Percentiles rank a stretch among this genome's conserved stretches.
phyloP scores from a whole-genome alignment of 2,797 vertebrate species.

The Potorous gilbertii region DNA sequence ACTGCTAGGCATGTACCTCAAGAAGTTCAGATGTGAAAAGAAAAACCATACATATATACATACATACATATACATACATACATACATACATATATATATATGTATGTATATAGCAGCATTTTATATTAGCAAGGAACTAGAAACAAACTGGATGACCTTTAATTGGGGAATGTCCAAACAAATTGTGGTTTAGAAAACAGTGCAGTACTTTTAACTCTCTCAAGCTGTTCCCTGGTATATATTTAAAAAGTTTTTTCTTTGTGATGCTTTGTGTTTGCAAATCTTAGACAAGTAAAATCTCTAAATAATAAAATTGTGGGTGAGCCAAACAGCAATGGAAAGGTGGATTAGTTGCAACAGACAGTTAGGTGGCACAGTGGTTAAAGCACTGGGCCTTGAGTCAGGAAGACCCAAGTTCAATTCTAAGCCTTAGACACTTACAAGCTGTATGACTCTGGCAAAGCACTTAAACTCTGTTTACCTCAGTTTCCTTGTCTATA shows the following conservation, averaged over 20 bases:
- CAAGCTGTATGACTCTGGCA: not conserved
- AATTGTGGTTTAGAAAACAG: not conserved
- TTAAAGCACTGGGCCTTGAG: not conserved
- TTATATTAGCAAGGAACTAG: no score
- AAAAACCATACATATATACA: not conserved
- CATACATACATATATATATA: no score
- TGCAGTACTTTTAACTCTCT: not conserved
- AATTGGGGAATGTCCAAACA: not conserved
- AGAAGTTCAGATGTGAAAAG: not conserved
- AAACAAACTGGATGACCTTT: not conserved
- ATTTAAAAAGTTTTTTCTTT: not conserved
- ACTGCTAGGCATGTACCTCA: not conserved
- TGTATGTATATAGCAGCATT: no score
- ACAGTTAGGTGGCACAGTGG: not conserved
- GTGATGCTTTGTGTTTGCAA: not conserved
- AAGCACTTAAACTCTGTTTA: not conserved
- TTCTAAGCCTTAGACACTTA: not conserved
- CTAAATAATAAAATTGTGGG: not conserved
- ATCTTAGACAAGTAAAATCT: not conserved
- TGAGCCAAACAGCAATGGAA: not conserved
- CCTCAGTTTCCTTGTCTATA: not conserved
- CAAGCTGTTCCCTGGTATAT: not conserved
- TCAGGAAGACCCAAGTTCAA: not conserved
- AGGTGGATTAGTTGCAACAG: not conserved
- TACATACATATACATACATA: no score